Evolutionary conservation across 2,113 vertebrate species (phyloP).

Genomic region (Callocephalon fimbriatum): DNA sequence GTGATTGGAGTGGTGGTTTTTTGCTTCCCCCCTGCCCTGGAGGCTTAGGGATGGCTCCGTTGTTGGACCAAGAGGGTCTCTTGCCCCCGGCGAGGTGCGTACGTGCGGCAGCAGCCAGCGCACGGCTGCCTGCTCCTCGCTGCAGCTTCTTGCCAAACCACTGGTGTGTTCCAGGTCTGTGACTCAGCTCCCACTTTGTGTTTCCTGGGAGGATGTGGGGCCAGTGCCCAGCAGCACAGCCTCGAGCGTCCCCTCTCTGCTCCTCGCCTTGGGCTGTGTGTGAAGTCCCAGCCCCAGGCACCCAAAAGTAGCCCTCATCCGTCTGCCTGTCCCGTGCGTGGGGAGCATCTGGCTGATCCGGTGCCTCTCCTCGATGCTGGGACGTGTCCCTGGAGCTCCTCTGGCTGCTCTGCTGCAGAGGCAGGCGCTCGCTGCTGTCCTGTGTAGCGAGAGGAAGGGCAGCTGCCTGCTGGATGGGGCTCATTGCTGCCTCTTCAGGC

Average conservation of each 20-base stretch:
- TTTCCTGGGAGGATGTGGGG: background rate
- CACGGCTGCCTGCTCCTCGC: background rate
- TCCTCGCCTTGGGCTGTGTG: background rate
- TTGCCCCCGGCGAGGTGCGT: rapidly evolving
- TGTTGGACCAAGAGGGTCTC: background rate
- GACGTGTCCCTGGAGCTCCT: rapidly evolving
- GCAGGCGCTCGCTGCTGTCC: background rate
- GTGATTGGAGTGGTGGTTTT: background rate
- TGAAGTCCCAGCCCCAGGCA: background rate
- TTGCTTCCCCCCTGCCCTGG: background rate
- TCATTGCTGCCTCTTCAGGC: background rate
- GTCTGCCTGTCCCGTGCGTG: rapidly evolving
- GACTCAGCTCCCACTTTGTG: conserved; percentile 15
- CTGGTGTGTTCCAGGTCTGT: background rate
- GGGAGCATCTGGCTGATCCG: background rate
- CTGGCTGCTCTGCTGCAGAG: rapidly evolving
- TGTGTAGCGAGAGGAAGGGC: background rate
- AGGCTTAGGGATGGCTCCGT: background rate
- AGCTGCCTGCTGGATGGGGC: background rate
- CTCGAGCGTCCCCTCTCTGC: background rate
- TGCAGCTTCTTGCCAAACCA: background rate
- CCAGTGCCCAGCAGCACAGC: background rate
- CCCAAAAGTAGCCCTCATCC: background rate
- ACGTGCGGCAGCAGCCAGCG: background rate
- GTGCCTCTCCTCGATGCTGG: background rate